Base-by-base conservation (phyloP, 1,140 invertebrate genomes). In the Oscheius sp. region DNA sequence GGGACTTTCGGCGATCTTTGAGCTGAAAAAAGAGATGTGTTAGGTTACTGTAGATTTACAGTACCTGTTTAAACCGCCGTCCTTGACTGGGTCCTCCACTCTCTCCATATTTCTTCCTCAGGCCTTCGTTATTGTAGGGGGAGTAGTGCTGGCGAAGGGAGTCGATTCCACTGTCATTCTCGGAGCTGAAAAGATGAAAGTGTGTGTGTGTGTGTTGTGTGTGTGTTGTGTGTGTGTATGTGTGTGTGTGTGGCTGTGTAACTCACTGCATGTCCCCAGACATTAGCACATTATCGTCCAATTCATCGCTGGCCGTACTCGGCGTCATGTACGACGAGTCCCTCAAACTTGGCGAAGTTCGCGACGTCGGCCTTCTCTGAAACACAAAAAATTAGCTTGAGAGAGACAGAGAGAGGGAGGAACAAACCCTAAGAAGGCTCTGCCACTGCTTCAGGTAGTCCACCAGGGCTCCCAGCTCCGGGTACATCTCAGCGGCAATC, bases 131-230 rank as follows among this genome's bases (percentile, higher is more conserved):
- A 2, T 55, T 68, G 52, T 76, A 76, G 0, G 75, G 75, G 0
- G 75, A 76, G 26, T 55, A 64, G 45, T 76, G 49, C 52, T 76
- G 75, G 4, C 75, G 73, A 4, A 76, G 49, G 1, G 75, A 76
- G 45, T 76, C 75, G 38, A 76, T 76, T 38, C 75, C 75, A 36
- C 73, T 76, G 49, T 76, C 75, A 55, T 76, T 76, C 59, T 76
- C 75, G 20, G 73, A 76, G 18, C 74, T 76, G 49, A 68, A 75
- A 75, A 62, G 65, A 13, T 64, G 58, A 65, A 23, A 66, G 26
- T 68, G 28, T 1, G 23, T 32, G 23, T 45, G 42, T 0, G 42
- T 45, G 23, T 45, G 42, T 18, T 45, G 42, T 23, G 2, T 64
- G 3, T 1, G n/a, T 38, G 26, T 28, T 10, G 26, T 2, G 32